A percentile compares a stretch with the other conserved stretches of the same genome.
Evolutionary conservation across 1,140 invertebrate species (phyloP).

Genomic region (Cyphomyrmex costatus): DNA sequence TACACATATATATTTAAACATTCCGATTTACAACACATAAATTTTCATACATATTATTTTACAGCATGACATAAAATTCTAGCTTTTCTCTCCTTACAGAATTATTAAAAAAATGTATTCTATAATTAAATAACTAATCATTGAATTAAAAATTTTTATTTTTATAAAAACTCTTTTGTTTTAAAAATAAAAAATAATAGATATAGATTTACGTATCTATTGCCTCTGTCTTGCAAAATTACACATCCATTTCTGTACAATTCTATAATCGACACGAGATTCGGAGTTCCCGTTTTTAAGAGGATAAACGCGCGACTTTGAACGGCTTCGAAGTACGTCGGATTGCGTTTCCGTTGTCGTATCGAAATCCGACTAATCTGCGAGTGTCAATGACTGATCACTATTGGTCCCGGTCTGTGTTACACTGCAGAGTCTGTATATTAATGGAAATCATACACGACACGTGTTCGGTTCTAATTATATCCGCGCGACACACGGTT

Average conservation of each 20-base stretch:
- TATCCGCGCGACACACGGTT: conserved; percentile 69
- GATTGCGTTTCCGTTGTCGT: conserved; percentile 13
- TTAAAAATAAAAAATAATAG: neutral
- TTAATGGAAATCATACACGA: conserved; percentile 70
- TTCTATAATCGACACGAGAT: conserved; percentile 10
- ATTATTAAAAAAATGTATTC: neutral
- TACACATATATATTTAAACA: neutral
- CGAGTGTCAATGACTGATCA: conserved; percentile 64
- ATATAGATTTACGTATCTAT: neutral
- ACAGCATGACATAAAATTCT: neutral
- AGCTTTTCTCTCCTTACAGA: neutral
- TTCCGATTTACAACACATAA: neutral
- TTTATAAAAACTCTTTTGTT: neutral
- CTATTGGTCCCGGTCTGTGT: conserved; percentile 50
- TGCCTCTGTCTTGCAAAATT: neutral
- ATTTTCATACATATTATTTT: conserved; percentile 2
- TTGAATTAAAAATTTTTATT: neutral
- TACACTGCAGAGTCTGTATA: conserved; percentile 19
- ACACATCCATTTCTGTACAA: neutral
- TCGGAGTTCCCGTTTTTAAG: conserved; percentile 1
- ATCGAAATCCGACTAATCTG: conserved; percentile 14
- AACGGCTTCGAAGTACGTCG: conserved; percentile 12
- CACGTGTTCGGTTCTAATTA: conserved; percentile 73
- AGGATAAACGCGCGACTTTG: conserved; percentile 30
- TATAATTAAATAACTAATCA: neutral